Percentiles rank a stretch among this genome's conserved stretches.
These are phyloP conservation scores for Netta rufina DNA, from an alignment of 2,797 vertebrate species.

Conservation along the genomic window DNA sequence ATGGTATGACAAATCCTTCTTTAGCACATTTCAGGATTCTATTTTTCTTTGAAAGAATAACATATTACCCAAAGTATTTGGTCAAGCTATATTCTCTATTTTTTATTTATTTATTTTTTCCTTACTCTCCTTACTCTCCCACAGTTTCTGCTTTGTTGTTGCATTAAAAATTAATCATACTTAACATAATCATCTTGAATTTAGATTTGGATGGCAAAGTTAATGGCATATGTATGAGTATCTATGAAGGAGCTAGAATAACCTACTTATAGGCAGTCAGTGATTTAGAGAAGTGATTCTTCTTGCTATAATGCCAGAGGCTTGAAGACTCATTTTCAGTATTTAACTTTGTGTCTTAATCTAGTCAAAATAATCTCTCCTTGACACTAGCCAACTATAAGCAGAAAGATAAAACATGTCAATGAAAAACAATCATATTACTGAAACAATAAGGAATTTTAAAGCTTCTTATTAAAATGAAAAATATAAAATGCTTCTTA, in stretches of 20 bases:
- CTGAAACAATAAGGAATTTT: background rate
- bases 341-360: constrained; percentile 3
- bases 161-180: constrained; percentile 30
- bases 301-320: background rate
- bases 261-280: background rate
- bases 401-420: background rate
- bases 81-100: background rate
- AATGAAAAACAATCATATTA: background rate
- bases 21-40: background rate
- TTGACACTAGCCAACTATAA: background rate
- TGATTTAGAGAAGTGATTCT: constrained; percentile 31
- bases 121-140: background rate
- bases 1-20: accelerated
- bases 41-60: background rate
- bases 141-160: background rate
- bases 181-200: constrained; percentile 32
- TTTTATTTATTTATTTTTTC: background rate
- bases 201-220: background rate
- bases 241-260: background rate
- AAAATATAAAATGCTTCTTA: background rate
- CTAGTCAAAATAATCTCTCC: constrained; percentile 32
- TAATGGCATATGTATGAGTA: background rate
- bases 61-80: background rate
- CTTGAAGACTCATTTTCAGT: background rate
- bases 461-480: constrained; percentile 21